Evolutionary conservation across 2,797 vertebrate species (phyloP).

Genomic region (Mus minutoides): DNA sequence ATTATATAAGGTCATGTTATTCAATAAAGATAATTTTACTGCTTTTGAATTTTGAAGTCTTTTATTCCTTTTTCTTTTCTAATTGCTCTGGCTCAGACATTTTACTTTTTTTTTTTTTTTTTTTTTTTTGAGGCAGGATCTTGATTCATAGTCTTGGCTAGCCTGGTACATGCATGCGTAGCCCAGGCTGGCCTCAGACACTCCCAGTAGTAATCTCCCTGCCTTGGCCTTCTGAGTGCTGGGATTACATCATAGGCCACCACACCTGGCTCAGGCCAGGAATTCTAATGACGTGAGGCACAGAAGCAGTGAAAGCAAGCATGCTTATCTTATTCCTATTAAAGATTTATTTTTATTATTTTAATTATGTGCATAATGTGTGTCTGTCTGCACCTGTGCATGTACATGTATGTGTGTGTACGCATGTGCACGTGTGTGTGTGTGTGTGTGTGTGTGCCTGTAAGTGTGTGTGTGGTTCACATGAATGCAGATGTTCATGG

Average conservation of each 20-base stretch:
- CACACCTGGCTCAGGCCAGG: not conserved
- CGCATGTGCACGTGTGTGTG: too few relatives aligned
- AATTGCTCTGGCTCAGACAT: not conserved
- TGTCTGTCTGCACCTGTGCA: not conserved
- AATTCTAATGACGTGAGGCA: not conserved
- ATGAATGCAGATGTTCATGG: not conserved
- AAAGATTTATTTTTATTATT: not conserved
- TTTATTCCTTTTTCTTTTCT: not conserved
- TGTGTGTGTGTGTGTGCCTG: not conserved
- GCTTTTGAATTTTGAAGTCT: not conserved
- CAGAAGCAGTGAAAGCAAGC: not conserved
- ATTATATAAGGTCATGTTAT: not conserved
- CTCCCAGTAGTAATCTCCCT: not conserved
- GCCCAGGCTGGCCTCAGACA: not conserved
- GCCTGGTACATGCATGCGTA: not conserved
- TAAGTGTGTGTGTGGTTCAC: not conserved
- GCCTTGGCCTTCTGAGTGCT: not conserved
- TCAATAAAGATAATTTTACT: conserved; percentile 5
- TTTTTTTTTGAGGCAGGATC: not conserved
- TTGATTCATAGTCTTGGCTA: not conserved
- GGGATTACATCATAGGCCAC: not conserved
- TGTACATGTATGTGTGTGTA: too few relatives aligned
- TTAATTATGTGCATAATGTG: not conserved
- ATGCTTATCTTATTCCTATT: not conserved
- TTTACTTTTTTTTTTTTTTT: not conserved